Evolutionary conservation across 2,888 invertebrate genomes (phyloP), one percentile per base, ranked within the genome.

Genomic region (Drosophila emarginata): DNA sequence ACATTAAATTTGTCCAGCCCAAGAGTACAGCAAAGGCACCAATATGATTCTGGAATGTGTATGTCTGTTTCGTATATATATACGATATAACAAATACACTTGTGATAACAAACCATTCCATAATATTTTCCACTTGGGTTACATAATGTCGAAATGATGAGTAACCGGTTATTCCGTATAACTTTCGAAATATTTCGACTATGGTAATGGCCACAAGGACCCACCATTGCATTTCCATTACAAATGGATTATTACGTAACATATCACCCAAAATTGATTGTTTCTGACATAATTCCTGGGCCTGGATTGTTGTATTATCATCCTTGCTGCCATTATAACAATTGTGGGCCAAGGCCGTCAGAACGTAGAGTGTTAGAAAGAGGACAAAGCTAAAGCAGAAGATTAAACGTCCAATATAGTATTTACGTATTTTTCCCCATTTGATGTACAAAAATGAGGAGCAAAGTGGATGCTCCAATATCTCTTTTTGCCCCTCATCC

Each of bases 351-450:
- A 97, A 91, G 1, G 96, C 96, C 3, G 96, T 96, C 86, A 96
- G 92, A 12, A 96, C 96, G 90, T 96, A 97, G 7, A 96, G 91
- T 0, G 96, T 96, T n/a, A 97, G 93, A 76, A 96, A 95, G 62
- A 96, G 90, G 65, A 97, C 95, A 89, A 96, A 97, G 66, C 96
- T 94, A 72, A 96, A 94, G 90, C 96, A 96, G 80, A 96, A 94
- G 73, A 96, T 93, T 78, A 97, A 92, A 61, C 96, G 93, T 0
- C 95, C 96, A 12, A 96, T 95, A 88, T 97, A 97, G 89, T 96
- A 97, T 92, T 96, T 96, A 28, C 97, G 93, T 76, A 97, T 97
- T 91, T 97, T 96, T 84, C 96, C 96, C 97, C 97, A 97, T 90
- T 97, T 97, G 60, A 97, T 94, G 89, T 97, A 95, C 0, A 97